These are phyloP conservation scores for Artemisiospiza belli DNA, from an alignment of 2,113 vertebrate species.

Conservation along the genomic window DNA sequence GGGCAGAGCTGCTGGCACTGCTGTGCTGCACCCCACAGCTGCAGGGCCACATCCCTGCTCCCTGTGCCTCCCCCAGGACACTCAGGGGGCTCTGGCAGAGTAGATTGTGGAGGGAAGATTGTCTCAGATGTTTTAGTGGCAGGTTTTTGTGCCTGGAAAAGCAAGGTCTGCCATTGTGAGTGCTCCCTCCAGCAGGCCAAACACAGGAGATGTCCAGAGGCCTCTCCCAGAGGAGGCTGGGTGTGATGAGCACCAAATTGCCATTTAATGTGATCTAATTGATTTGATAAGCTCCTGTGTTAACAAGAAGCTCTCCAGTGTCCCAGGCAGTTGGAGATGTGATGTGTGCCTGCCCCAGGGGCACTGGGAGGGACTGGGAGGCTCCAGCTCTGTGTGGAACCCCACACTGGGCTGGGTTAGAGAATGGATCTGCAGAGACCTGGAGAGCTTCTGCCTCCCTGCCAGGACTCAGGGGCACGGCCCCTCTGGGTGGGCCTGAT, in stretches of 20 bases:
- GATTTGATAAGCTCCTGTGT: slow-evolving; percentile 11
- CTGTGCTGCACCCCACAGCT: background rate
- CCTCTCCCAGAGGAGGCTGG: background rate
- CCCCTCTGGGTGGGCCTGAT: background rate
- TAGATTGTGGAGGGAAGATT: background rate
- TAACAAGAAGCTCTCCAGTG: background rate
- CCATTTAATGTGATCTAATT: slow-evolving; percentile 1
- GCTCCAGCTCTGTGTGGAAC: background rate
- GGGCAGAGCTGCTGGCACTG: background rate
- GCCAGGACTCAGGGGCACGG: background rate
- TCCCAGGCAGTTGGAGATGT: background rate
- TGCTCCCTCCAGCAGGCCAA: background rate
- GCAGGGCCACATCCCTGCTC: background rate
- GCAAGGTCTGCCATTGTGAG: background rate
- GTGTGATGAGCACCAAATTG: slow-evolving; percentile 17
- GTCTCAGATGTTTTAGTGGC: accelerated
- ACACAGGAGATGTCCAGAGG: background rate
- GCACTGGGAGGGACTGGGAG: background rate
- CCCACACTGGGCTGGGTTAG: background rate
- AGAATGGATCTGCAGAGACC: background rate
- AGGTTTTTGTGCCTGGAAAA: background rate
- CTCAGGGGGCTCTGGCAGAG: background rate
- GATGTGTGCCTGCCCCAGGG: background rate
- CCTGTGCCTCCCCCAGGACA: background rate
- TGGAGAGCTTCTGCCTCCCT: background rate